Base-by-base conservation (phyloP, 1,140 invertebrate species). In the Venustaconcha ellipsiformis region DNA sequence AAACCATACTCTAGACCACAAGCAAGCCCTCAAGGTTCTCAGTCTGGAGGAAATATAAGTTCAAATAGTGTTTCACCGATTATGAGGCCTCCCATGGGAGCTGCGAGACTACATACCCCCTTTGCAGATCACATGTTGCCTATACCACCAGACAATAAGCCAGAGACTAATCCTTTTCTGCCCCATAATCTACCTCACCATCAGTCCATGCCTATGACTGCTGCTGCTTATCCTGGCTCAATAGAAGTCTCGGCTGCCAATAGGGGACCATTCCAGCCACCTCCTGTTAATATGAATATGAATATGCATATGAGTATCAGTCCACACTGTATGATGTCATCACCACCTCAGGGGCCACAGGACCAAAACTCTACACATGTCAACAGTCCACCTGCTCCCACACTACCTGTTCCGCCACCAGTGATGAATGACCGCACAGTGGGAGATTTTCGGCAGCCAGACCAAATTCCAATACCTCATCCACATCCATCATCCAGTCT, bases 1-100 rank as follows among this genome's bases (percentile, higher is more conserved):
- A 83, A 83, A 73, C 82, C 84, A 48, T 80, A 84, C 64, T 81
- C 82, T 57, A 76, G 83, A 18, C 78, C 79, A 64, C 72, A 78
- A 57, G 63, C 72, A 23, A 71, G 69, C 63, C 74, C 75, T n/a
- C 67, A 69, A 23, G 72, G 63, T 48, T 68, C n/a, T 58, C 15
- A 59, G 20, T n/a, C 20, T 60, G 18, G 20, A 60, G 18, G 18
- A 60, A 23, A 56, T 48, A 56, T 57, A 57, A 72, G 37, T 37
- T 37, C 37, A 65, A 72, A 48, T 60, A 23, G 60, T 63, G 14
- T 65, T 30, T 60, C 57, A 55, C 23, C 14, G 23, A 70, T 70
- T 30, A 26, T n/a, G 15, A 70, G 69, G 17, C 23, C 72, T 63
- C 64, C 70, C 15, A 65, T 67, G 48, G 56, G 65, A 12, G 55